These are phyloP conservation scores for Apamea epomidion DNA, from an alignment of 2,888 invertebrate genomes.

Conservation along the genomic window DNA sequence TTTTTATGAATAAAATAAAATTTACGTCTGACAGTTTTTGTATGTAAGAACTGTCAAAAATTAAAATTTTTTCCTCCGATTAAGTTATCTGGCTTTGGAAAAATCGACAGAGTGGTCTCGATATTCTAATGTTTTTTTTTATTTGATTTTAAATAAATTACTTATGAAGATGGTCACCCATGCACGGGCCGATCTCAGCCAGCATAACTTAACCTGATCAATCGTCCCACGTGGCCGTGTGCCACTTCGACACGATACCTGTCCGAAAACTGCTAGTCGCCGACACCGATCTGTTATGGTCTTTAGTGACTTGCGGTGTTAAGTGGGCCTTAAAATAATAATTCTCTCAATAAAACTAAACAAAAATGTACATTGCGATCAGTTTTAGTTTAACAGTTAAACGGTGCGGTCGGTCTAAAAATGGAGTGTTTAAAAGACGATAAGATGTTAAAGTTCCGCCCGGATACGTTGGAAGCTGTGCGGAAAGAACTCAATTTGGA, in stretches of 20 bases:
- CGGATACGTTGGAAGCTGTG: constrained; percentile 69
- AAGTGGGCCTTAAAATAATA: not conserved
- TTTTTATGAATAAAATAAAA: no score
- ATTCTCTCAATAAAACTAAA: constrained; percentile 35
- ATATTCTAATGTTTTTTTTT: no score
- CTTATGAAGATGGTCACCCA: not conserved
- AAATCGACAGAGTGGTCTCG: no score
- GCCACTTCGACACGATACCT: not conserved
- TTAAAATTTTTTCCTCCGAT: no score
- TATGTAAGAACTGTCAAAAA: no score
- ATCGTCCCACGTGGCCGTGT: no score
- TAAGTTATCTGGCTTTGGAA: no score
- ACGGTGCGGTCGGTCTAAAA: constrained; percentile 29
- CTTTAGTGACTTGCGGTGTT: not conserved
- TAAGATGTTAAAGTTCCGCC: constrained; percentile 61
- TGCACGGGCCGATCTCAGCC: not conserved
- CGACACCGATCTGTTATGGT: not conserved
- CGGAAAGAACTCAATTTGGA: constrained; percentile 71
- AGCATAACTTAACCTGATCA: not conserved
- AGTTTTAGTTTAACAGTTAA: constrained; percentile 20
- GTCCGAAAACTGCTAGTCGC: not conserved
- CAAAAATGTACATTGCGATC: not conserved
- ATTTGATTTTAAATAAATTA: not conserved
- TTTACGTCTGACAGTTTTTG: no score
- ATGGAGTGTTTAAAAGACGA: constrained; percentile 67